phyloP scores from a whole-genome alignment of 2,888 invertebrate genomes.

The Coleophora flavipennella region DNA sequence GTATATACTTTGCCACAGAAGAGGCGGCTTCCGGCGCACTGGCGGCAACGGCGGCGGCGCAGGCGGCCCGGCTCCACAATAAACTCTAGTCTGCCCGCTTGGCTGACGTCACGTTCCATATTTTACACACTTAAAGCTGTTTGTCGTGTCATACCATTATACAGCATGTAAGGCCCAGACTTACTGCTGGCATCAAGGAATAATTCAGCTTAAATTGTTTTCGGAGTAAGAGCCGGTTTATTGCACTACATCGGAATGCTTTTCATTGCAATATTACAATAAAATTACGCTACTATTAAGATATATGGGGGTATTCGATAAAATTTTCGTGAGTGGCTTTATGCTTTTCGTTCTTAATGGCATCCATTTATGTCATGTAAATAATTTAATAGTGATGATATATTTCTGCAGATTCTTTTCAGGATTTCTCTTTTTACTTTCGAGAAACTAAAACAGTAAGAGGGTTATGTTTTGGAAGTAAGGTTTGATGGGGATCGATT shows the following conservation, averaged over 20 bases:
- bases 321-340: slow-evolving; percentile 27
- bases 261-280: slow-evolving; percentile 43
- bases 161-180: slow-evolving; percentile 64
- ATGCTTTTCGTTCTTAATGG: slow-evolving; percentile 39
- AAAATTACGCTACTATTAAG: slow-evolving; percentile 42
- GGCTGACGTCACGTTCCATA: slow-evolving; percentile 63
- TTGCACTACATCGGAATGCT: slow-evolving; percentile 51
- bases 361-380: slow-evolving; percentile 29
- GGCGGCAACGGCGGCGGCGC: too few species aligned
- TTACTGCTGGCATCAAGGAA: slow-evolving; percentile 57
- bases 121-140: slow-evolving; percentile 72
- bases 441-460: too few species aligned
- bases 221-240: slow-evolving; percentile 48
- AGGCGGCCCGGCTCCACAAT: slow-evolving; percentile 39
- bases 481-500: too few species aligned
- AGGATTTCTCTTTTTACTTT: too few species aligned
- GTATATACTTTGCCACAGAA: too few species aligned
- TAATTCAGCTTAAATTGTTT: slow-evolving; percentile 68
- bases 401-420: slow-evolving; percentile 12
- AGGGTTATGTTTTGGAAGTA: too few species aligned
- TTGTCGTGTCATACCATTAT: slow-evolving; percentile 72
- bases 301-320: slow-evolving; percentile 37
- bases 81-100: slow-evolving; percentile 53
- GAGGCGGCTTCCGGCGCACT: slow-evolving; percentile 39
- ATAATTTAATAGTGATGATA: slow-evolving; percentile 35